These are phyloP conservation scores for Elymnias hypermnestra DNA, from an alignment of 1,140 invertebrate genomes.

Conservation along the genomic window DNA sequence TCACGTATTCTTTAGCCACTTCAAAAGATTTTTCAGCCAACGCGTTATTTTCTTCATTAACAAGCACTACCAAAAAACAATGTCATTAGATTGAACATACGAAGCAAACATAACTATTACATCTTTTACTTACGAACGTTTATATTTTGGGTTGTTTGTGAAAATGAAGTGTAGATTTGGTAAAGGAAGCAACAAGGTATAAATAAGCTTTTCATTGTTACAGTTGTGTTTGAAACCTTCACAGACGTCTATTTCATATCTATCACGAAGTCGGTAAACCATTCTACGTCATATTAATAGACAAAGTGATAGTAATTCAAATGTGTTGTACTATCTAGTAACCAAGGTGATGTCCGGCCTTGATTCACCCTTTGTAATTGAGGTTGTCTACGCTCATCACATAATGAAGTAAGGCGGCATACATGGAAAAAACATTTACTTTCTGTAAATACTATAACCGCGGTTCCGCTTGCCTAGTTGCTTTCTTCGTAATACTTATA, in stretches of 20 bases:
- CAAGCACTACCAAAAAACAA: slow-evolving; percentile 76
- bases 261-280: too few relatives aligned
- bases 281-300: neutral
- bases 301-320: slow-evolving; percentile 2
- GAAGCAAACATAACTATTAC: neutral
- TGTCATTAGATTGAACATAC: neutral
- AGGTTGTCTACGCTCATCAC: slow-evolving; percentile 34
- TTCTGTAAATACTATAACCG: too few relatives aligned
- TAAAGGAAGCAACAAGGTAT: too few relatives aligned
- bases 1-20: slow-evolving; percentile 81
- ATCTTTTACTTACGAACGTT: slow-evolving; percentile 73
- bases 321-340: slow-evolving; percentile 48
- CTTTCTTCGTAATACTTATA: too few relatives aligned
- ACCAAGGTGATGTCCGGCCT: slow-evolving; percentile 60
- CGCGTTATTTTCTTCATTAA: slow-evolving; percentile 83
- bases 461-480: too few relatives aligned
- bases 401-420: slow-evolving; percentile 22
- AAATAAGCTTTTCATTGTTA: too few relatives aligned
- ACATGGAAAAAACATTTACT: too few relatives aligned
- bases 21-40: slow-evolving; percentile 82
- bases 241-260: too few relatives aligned
- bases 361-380: slow-evolving; percentile 50
- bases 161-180: slow-evolving; percentile 31
- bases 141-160: slow-evolving; percentile 78
- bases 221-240: too few relatives aligned